Conservation (phyloP, 2,797 vertebrate species). For the Chelon auratus region DNA sequence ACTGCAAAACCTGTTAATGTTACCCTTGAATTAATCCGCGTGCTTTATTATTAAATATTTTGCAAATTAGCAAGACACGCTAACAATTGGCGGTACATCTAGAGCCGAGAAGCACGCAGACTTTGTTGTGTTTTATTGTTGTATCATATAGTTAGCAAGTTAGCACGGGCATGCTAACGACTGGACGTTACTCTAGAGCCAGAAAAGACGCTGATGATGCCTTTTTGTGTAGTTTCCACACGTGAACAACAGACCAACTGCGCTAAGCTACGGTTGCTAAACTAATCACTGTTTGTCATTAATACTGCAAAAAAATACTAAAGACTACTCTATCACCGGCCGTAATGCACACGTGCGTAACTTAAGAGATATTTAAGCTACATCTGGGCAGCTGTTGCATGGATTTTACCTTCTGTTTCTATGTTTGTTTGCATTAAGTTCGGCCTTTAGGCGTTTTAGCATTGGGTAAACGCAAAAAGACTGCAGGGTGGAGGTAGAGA, state of each 20-base stretch:
- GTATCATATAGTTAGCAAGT: too few species aligned
- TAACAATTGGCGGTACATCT: too few species aligned
- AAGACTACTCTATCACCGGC: neutral
- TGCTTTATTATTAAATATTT: too few species aligned
- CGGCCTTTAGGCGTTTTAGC: slow-evolving; percentile 6
- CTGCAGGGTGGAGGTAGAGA: neutral
- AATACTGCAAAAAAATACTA: neutral
- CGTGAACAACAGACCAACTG: neutral
- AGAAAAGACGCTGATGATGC: too few species aligned
- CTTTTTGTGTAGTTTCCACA: neutral
- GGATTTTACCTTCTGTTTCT: slow-evolving; percentile 17
- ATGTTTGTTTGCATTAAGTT: slow-evolving; percentile 18
- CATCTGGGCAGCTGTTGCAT: slow-evolving; percentile 57
- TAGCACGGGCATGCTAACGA: neutral
- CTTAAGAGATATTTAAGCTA: slow-evolving; percentile 10
- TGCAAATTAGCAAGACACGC: too few species aligned
- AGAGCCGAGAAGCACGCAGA: too few species aligned
- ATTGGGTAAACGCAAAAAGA: neutral
- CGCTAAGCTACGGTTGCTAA: neutral
- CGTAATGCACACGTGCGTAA: slow-evolving; percentile 1
- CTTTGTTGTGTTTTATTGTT: too few species aligned
- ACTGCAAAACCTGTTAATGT: too few species aligned
- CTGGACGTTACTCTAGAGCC: neutral
- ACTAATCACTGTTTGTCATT: slow-evolving; percentile 5
- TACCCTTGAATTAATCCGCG: too few species aligned